Conservation (phyloP, 2,113 vertebrate genomes). For the Mus pahari region DNA sequence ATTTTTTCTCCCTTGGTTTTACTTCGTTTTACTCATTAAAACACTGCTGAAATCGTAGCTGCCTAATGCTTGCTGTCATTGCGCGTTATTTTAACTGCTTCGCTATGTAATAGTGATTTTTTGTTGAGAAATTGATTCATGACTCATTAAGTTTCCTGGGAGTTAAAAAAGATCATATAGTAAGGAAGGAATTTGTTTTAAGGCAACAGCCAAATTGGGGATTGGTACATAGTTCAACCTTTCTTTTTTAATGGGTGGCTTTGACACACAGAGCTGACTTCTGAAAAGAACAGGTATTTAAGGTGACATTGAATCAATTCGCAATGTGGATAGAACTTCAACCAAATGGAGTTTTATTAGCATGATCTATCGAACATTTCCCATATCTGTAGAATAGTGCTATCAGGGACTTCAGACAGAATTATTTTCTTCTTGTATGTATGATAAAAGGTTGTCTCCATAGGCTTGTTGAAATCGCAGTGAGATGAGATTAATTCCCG, state of each 20-base stretch:
- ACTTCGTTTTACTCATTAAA: conserved; percentile 35
- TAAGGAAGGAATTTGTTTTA: conserved; percentile 44
- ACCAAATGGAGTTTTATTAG: conserved; percentile 63
- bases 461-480: conserved; percentile 34
- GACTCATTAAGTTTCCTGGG: background rate
- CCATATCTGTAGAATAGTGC: background rate
- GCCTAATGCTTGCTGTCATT: conserved; percentile 21
- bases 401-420: conserved; percentile 26
- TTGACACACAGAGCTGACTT: conserved; percentile 5
- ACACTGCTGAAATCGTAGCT: background rate
- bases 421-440: conserved; percentile 19
- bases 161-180: background rate
- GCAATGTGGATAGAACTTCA: conserved; percentile 39
- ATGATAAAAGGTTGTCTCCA: conserved; percentile 21
- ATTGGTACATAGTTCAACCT: conserved; percentile 5
- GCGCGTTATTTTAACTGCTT: conserved; percentile 2
- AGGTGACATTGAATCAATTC: conserved; percentile 28
- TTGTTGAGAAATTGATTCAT: conserved; percentile 34
- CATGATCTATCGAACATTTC: conserved; percentile 38
- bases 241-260: conserved; percentile 12
- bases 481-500: conserved; percentile 4
- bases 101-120: conserved; percentile 62
- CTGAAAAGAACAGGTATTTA: conserved; percentile 20
- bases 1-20: background rate
- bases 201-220: background rate